Evolutionary conservation across 2,888 invertebrate genomes (phyloP), one percentile per base, ranked within the genome.

Genomic region (Halocaridina rubra): DNA sequence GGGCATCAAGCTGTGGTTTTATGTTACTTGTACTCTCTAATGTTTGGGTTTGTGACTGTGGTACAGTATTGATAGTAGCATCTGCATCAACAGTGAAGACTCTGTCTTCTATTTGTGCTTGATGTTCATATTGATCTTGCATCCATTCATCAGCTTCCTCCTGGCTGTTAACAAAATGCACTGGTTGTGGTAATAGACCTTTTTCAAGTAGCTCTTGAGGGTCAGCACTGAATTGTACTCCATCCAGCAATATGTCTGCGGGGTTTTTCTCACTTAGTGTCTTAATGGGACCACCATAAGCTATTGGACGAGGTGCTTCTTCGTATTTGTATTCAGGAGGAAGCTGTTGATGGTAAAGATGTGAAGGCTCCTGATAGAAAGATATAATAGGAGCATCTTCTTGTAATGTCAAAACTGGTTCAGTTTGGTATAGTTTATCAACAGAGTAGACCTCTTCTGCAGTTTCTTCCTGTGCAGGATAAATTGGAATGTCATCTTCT

Each of bases 281-380:
- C n/a, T 53, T 53, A 53, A 53, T 3, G 3, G 67, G 64, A 27
- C 78, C 46, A 27, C 46, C 67, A 27, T 64, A 78, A 16, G 72
- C 57, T 27, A 84, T 78, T 22, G 82, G 82, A 8, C 77, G 82
- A 16, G 82, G 82, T n/a, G 75, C 64, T n/a, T 69, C 78, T 53
- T 77, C 29, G 19, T 30, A 71, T 22, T 71, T 53, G 27, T 85
- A 86, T 27, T 87, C 74, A 5, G 85, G 87, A 16, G 87, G 87
- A 4, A 85, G 67, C 74, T 87, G 87, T 30, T 87, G 82, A 30
- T 84, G 85, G 39, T 46, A 87, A 22, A 87, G 71, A 24, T 76
- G 81, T 32, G 85, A 71, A 5, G 82, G 77, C 33, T 85, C 85
- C 39, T 87, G 85, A 75, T 85, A 85, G 64, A 81, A 71, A 10